Percentiles rank a stretch among this genome's conserved stretches.
phyloP scores from a whole-genome alignment of 2,888 invertebrate genomes.

The Coelinius sp. region DNA sequence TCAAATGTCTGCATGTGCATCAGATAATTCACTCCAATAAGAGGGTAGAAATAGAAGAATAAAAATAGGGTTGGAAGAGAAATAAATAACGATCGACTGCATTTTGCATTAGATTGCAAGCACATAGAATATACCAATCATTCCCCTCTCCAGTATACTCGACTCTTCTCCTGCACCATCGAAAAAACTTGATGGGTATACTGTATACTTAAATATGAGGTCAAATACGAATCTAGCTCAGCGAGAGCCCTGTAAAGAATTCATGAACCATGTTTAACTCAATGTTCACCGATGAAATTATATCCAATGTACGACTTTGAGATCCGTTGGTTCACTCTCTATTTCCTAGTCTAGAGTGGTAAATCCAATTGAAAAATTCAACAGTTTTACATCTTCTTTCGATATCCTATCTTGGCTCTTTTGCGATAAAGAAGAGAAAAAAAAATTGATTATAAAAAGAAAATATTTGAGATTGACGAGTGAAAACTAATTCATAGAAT shows the following conservation, averaged over 20 bases:
- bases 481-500: too few relatives aligned
- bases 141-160: too few relatives aligned
- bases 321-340: neutral
- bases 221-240: constrained; percentile 13
- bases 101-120: constrained; percentile 11
- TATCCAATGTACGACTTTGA: constrained; percentile 27
- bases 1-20: neutral
- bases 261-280: constrained; percentile 31
- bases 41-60: neutral
- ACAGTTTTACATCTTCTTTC: constrained; percentile 20
- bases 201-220: constrained; percentile 5
- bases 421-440: neutral
- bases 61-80: neutral
- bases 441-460: neutral
- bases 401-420: neutral
- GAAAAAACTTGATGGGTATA: neutral
- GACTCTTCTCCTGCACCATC: neutral
- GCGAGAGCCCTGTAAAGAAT: constrained; percentile 24
- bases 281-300: constrained; percentile 33
- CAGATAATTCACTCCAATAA: neutral
- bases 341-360: neutral
- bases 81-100: constrained; percentile 3
- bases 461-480: neutral
- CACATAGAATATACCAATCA: neutral
- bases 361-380: constrained; percentile 34